These are phyloP conservation scores for Cheirogaleus major DNA, from an alignment of 2,797 vertebrate genomes.

Conservation along the genomic window DNA sequence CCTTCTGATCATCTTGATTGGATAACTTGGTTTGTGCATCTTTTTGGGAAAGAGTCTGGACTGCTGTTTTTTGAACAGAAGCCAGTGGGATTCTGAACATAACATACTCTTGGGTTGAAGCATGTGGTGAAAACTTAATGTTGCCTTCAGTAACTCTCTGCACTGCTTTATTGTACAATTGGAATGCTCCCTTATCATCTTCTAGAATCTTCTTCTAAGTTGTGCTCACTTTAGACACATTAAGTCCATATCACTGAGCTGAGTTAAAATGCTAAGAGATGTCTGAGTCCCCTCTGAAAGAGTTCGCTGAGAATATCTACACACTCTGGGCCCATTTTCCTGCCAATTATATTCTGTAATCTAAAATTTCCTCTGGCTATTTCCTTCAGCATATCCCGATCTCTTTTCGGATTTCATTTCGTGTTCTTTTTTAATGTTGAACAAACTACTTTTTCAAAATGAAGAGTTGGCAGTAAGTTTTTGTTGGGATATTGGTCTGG, in stretches of 20 bases:
- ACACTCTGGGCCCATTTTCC: slow-evolving; percentile 92
- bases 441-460: slow-evolving; percentile 91
- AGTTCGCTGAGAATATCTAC: slow-evolving; percentile 92
- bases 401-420: slow-evolving; percentile 89
- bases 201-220: slow-evolving; percentile 92
- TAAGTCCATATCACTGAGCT: slow-evolving; percentile 91
- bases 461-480: slow-evolving; percentile 88
- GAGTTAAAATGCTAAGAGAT: slow-evolving; percentile 90
- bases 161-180: slow-evolving; percentile 86
- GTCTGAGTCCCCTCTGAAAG: slow-evolving; percentile 89
- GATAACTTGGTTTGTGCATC: slow-evolving; percentile 76
- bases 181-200: slow-evolving; percentile 86
- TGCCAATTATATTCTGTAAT: slow-evolving; percentile 93
- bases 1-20: slow-evolving; percentile 42
- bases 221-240: slow-evolving; percentile 92
- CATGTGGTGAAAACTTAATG: slow-evolving; percentile 73
- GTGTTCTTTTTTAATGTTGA: slow-evolving; percentile 89
- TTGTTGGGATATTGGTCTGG: slow-evolving; percentile 71
- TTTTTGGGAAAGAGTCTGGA: slow-evolving; percentile 74
- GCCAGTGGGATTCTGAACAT: slow-evolving; percentile 88
- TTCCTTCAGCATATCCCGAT: slow-evolving; percentile 88
- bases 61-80: slow-evolving; percentile 90
- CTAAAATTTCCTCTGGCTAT: slow-evolving; percentile 81
- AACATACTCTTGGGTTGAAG: slow-evolving; percentile 89
- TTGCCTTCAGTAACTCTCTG: slow-evolving; percentile 81